A percentile compares a stretch with the other conserved stretches of the same genome.
Conservation (phyloP, 2,113 vertebrate genomes). For the Callaeas wilsoni region DNA sequence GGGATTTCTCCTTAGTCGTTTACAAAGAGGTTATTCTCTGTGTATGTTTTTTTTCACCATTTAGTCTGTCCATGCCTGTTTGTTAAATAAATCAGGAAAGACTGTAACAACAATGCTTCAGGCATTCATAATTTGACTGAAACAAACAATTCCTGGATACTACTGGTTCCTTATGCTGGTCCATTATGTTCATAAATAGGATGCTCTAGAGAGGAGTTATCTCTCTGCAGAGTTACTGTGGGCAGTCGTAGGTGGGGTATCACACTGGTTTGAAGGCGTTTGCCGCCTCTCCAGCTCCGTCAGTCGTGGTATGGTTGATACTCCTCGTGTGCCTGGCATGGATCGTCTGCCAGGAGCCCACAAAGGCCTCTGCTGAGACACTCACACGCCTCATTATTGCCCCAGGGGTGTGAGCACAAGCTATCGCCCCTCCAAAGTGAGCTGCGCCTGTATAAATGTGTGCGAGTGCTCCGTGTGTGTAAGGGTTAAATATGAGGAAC, state of each 20-base stretch:
- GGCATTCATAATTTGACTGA: background rate
- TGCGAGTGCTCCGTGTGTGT: fast-evolving
- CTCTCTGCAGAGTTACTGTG: background rate
- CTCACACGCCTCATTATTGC: background rate
- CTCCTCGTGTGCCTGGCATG: fast-evolving
- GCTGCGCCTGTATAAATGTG: fast-evolving
- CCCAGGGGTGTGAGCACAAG: fast-evolving
- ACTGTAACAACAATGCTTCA: background rate
- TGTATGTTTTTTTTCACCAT: background rate
- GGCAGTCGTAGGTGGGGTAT: background rate
- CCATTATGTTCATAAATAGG: background rate
- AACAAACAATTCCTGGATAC: background rate
- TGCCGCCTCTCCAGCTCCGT: fast-evolving
- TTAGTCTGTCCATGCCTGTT: background rate
- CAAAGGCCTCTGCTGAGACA: background rate
- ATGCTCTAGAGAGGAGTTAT: background rate
- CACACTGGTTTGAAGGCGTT: background rate
- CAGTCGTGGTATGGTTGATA: background rate
- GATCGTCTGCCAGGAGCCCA: background rate
- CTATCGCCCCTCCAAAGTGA: fast-evolving
- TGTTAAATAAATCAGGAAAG: conserved; percentile 30
- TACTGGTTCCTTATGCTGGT: background rate
- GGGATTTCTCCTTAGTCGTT: background rate
- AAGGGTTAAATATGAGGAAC: background rate
- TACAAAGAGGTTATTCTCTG: background rate